These are phyloP conservation scores for Altica lythri DNA, from an alignment of 2,888 invertebrate species.

Conservation along the genomic window DNA sequence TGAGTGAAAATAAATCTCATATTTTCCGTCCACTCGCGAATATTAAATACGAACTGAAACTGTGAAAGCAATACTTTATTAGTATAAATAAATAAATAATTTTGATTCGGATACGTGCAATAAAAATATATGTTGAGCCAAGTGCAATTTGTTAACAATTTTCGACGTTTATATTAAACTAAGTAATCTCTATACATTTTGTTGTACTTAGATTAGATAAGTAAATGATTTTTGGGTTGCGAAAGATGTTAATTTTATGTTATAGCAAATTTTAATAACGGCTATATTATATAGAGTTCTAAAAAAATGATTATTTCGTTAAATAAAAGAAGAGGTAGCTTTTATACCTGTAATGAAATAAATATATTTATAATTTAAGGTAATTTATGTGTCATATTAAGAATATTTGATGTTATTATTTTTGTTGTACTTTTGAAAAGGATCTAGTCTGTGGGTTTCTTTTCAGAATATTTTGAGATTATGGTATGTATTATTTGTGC, in stretches of 20 bases:
- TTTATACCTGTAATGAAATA: conserved; percentile 42
- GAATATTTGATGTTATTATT: conserved; percentile 47
- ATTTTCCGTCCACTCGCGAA: conserved; percentile 35
- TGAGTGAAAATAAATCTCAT: conserved; percentile 25
- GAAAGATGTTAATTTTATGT: conserved; percentile 12
- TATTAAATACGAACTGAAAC: conserved; percentile 13
- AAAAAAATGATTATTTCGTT: conserved; percentile 37
- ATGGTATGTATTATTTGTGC: conserved; percentile 45
- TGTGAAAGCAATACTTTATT: conserved; percentile 28
- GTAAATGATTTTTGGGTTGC: conserved; percentile 17
- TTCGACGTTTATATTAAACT: conserved; percentile 36
- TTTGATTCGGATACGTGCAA: conserved; percentile 39
- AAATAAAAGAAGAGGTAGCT: conserved; percentile 41
- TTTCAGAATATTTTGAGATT: conserved; percentile 43
- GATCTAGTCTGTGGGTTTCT: conserved; percentile 28
- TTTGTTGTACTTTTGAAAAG: conserved; percentile 40
- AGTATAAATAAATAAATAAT: conserved; percentile 21
- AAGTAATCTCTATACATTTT: conserved; percentile 36
- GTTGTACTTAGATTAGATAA: conserved; percentile 48
- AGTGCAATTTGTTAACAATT: conserved; percentile 43
- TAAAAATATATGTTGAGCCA: conserved; percentile 36
- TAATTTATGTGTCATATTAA: conserved; percentile 49
- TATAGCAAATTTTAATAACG: neutral
- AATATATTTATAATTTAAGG: conserved; percentile 40
- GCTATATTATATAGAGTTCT: conserved; percentile 21